These are phyloP conservation scores for Punctoribates punctum DNA, from an alignment of 2,888 invertebrate species.

Conservation along the genomic window DNA sequence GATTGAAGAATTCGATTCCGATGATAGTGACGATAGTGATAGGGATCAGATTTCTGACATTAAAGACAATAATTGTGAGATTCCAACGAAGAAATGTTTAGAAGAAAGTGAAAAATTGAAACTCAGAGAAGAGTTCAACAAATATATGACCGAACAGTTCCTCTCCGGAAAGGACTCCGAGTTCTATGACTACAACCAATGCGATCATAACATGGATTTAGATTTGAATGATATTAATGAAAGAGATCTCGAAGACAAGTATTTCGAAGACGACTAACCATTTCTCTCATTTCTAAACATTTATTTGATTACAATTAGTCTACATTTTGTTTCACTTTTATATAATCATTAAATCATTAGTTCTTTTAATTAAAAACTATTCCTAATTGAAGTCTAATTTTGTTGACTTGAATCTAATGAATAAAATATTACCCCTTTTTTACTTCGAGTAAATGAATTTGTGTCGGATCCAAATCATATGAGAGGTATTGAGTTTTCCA, in stretches of 20 bases:
- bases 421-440: neutral
- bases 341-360: too few species aligned
- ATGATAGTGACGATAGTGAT: slow-evolving; percentile 45
- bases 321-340: too few species aligned
- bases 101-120: slow-evolving; percentile 58
- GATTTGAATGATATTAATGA: slow-evolving; percentile 69
- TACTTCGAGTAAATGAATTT: neutral
- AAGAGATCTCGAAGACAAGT: slow-evolving; percentile 81
- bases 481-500: neutral
- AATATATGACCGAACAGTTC: slow-evolving; percentile 79
- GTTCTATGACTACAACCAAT: slow-evolving; percentile 74
- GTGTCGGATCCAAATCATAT: neutral
- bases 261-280: slow-evolving; percentile 72
- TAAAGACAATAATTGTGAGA: neutral
- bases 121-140: slow-evolving; percentile 73
- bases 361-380: too few species aligned
- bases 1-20: slow-evolving; percentile 52
- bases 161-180: slow-evolving; percentile 69
- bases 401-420: too few species aligned
- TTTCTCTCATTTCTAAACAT: too few species aligned
- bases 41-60: too few species aligned
- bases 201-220: slow-evolving; percentile 75
- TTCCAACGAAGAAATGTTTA: slow-evolving; percentile 41
- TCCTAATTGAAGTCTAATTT: too few species aligned
- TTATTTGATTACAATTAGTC: too few species aligned